A percentile compares a stretch with the other conserved stretches of the same genome.
Evolutionary conservation across 1,140 invertebrate species (phyloP).

Genomic region (Tribolium castaneum): DNA sequence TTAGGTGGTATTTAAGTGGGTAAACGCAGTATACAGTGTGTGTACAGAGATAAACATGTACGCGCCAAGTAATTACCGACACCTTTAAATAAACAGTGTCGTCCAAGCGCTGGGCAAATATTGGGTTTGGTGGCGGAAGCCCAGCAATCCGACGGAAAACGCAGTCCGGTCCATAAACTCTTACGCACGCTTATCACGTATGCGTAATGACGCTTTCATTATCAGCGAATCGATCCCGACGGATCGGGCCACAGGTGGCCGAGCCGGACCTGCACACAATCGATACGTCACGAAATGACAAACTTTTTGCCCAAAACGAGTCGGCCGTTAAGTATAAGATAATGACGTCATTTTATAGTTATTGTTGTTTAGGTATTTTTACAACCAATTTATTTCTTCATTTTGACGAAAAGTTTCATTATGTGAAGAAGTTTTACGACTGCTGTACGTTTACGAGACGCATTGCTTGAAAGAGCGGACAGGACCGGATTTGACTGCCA

Average conservation of each 20-base stretch:
- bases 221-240: constrained; percentile 18
- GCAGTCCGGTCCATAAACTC: constrained; percentile 15
- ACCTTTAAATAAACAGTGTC: constrained; percentile 55
- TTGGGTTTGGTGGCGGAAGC: constrained; percentile 41
- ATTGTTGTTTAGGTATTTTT: constrained; percentile 36
- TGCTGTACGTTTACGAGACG: constrained; percentile 29
- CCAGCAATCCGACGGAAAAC: constrained; percentile 10
- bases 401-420: constrained; percentile 34
- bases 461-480: background rate
- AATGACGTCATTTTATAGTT: constrained; percentile 34
- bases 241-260: constrained; percentile 2
- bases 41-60: constrained; percentile 51
- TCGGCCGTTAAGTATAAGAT: constrained; percentile 20
- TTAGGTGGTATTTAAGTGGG: constrained; percentile 50
- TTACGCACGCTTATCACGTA: constrained; percentile 34
- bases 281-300: background rate
- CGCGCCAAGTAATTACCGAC: constrained; percentile 51
- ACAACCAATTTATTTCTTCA: constrained; percentile 34
- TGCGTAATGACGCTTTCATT: constrained; percentile 28
- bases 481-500: background rate
- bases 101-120: constrained; percentile 46
- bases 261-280: background rate
- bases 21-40: constrained; percentile 45
- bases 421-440: constrained; percentile 35
- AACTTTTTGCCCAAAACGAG: constrained; percentile 2